Conservation (phyloP, 2,888 invertebrate species). For the Cartodere bifasciata region DNA sequence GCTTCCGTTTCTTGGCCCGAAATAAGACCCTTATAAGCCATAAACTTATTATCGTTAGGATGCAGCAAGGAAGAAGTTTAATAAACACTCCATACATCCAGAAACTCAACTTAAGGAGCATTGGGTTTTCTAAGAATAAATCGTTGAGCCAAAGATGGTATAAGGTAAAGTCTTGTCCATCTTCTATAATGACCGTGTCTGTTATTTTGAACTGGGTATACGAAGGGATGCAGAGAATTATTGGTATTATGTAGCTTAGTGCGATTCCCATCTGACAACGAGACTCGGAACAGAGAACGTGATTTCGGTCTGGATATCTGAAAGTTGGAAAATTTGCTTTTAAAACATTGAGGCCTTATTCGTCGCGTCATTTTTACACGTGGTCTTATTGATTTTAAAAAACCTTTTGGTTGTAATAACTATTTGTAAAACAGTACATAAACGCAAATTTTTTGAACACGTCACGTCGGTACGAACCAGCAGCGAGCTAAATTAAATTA, state of each 20-base stretch:
- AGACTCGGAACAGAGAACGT: slow-evolving; percentile 60
- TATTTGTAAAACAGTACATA: too few relatives aligned
- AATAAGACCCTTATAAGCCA: slow-evolving; percentile 62
- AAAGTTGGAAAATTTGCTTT: too few relatives aligned
- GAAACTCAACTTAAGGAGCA: slow-evolving; percentile 48
- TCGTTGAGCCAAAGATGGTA: slow-evolving; percentile 42
- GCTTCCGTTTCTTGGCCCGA: slow-evolving; percentile 61
- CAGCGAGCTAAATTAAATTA: too few relatives aligned
- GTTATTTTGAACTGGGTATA: slow-evolving; percentile 57
- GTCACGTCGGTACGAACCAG: too few relatives aligned
- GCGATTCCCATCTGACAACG: slow-evolving; percentile 66
- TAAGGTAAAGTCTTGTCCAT: slow-evolving; percentile 44
- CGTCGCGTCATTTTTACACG: too few relatives aligned
- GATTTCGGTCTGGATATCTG: slow-evolving; percentile 68
- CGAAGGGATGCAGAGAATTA: slow-evolving; percentile 72
- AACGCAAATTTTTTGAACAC: too few relatives aligned
- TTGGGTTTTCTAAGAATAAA: slow-evolving; percentile 30
- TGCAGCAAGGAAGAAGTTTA: slow-evolving; percentile 67
- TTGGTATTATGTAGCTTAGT: slow-evolving; percentile 62
- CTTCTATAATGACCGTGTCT: slow-evolving; percentile 40
- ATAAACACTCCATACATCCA: slow-evolving; percentile 72
- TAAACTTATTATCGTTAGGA: slow-evolving; percentile 58
- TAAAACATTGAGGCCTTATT: too few relatives aligned
- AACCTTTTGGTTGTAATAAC: too few relatives aligned
- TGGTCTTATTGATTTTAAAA: too few relatives aligned